Base-by-base conservation (phyloP, 2,797 vertebrate species). In the Lates japonicus region DNA sequence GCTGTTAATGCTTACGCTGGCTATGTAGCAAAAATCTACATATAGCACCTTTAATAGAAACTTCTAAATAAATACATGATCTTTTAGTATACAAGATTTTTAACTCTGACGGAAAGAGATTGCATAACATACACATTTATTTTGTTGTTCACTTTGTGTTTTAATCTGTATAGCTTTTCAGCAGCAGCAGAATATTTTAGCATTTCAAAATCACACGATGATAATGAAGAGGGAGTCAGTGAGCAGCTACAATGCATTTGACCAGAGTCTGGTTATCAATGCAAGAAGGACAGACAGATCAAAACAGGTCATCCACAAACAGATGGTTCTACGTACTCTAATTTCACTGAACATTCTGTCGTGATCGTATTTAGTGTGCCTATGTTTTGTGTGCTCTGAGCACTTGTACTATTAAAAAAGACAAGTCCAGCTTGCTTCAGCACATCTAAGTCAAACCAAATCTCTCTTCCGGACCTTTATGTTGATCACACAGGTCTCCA, bases 401-500 rank as follows among this genome's bases (percentile, higher is more conserved):
- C 78, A 85, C 67, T 73, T 80, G 82, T 76, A 84, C 51, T 51
- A 62, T 71, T 51, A 67, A 60, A 86, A 94, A 92, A 93, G 78
- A 94, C 97, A 98, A 98, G 97, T 97, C 97, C 97, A 97, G 97
- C 97, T 98, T 98, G 97, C 96, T 97, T 96, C 95, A 80, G 78
- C 83, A 96, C 96, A 70, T 82, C 96, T 96, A 95, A 95, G 94
- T 96, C 83, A 95, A 96, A 95, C 93, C 95, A 96, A 92, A 83
- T 78, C 59, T 86, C 74, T 74, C 29, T 78, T 74, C 76, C 81
- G 73, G 70, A 85, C 64, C 72, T 69, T 76, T 71, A 16, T 70
- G 67, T 55, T 52, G 55, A 82, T 59, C 67, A 52, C n/a, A 39
- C 48, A 77, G 64, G 51, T 81, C 70, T 79, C 77, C 55, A 82